These are phyloP conservation scores for Anguilla anguilla DNA, from an alignment of 2,797 vertebrate species.

Conservation along the genomic window DNA sequence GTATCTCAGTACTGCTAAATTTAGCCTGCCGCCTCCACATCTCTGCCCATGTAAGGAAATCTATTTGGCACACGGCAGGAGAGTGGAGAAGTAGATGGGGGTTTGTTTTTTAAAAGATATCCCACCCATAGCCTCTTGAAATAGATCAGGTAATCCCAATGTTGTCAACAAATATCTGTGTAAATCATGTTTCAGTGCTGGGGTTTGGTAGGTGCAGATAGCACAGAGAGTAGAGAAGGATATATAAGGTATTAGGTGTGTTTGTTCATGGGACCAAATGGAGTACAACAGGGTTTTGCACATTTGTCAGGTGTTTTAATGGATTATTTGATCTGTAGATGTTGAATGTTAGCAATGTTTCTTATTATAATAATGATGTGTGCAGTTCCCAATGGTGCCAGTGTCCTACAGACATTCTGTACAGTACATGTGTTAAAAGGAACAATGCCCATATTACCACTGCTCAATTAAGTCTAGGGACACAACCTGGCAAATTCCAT, in stretches of 20 bases:
- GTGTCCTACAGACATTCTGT: neutral
- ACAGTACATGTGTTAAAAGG: conserved; percentile 11
- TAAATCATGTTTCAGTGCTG: conserved; percentile 8
- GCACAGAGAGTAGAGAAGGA: neutral
- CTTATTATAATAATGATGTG: neutral
- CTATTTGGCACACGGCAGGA: conserved; percentile 42
- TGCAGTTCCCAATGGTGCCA: neutral
- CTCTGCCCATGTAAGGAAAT: conserved; percentile 68
- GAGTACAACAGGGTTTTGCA: neutral
- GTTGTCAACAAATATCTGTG: conserved; percentile 14
- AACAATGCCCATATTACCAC: neutral
- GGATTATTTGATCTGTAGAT: neutral
- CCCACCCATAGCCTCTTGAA: conserved; percentile 5
- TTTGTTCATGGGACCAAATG: conserved; percentile 5
- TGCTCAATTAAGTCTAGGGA: neutral
- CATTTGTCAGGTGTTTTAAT: conserved; percentile 9
- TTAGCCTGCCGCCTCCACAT: conserved; percentile 55
- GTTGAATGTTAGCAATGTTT: neutral
- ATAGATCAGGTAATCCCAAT: conserved; percentile 30
- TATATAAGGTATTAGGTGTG: neutral
- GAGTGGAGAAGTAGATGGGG: conserved; percentile 46
- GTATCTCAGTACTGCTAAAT: conserved; percentile 59
- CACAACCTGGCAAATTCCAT: conserved; percentile 10
- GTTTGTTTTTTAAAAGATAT: conserved; percentile 58
- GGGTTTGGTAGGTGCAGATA: neutral